Conservation (phyloP, 2,113 vertebrate species). For the Megaleporinus macrocephalus region DNA sequence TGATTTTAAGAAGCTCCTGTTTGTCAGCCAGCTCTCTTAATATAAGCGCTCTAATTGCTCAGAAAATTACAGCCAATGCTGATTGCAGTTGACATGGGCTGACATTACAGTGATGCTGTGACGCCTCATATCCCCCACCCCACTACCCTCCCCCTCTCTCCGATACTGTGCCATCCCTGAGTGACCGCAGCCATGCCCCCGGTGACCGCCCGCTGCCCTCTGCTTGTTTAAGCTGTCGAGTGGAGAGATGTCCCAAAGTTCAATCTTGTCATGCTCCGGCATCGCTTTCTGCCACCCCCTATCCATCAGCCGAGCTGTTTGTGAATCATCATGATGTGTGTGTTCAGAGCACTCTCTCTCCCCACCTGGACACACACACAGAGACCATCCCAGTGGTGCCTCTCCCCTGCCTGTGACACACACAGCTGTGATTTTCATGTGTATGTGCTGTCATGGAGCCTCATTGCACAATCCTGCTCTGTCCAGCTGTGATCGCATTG, state of each 20-base stretch:
- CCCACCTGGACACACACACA: background rate
- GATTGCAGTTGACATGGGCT: slow-evolving; percentile 77
- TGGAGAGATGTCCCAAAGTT: slow-evolving; percentile 76
- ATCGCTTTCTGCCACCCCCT: slow-evolving; percentile 71
- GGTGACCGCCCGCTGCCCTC: slow-evolving; percentile 78
- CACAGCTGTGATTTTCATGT: slow-evolving; percentile 3
- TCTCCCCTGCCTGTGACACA: background rate
- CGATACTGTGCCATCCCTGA: slow-evolving; percentile 65
- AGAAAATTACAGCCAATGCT: slow-evolving; percentile 81
- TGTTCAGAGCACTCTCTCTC: background rate
- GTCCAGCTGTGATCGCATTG: background rate
- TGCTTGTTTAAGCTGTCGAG: slow-evolving; percentile 75
- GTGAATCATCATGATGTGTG: slow-evolving; percentile 59
- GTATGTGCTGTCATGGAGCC: slow-evolving; percentile 9
- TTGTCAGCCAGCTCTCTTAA: slow-evolving; percentile 74
- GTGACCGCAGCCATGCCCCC: slow-evolving; percentile 74
- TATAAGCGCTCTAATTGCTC: slow-evolving; percentile 84
- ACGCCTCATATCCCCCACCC: slow-evolving; percentile 55
- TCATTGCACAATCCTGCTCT: background rate
- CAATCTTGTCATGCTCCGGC: slow-evolving; percentile 73
- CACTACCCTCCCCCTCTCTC: slow-evolving; percentile 54
- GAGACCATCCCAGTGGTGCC: background rate
- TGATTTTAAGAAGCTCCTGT: slow-evolving; percentile 68
- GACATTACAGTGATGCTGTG: slow-evolving; percentile 75
- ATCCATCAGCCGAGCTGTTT: slow-evolving; percentile 70